phyloP scores from a whole-genome alignment of 2,888 invertebrate species.

The Corbicula japonica region DNA sequence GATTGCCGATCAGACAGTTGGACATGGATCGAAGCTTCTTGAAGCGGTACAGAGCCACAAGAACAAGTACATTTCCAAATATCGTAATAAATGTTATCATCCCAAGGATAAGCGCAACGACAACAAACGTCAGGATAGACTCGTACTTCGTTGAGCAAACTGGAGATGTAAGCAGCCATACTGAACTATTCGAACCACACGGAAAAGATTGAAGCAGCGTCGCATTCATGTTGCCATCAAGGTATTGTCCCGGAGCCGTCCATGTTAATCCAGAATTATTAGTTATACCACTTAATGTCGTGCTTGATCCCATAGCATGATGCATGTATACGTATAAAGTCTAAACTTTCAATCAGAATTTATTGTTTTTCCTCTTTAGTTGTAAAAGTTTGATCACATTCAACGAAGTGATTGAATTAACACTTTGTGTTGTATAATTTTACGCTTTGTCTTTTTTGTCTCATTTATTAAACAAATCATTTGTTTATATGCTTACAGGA shows the following conservation, averaged over 20 bases:
- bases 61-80: constrained; percentile 85
- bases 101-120: constrained; percentile 80
- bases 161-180: constrained; percentile 74
- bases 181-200: constrained; percentile 73
- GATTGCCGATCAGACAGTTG: constrained; percentile 86
- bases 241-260: too few relatives aligned
- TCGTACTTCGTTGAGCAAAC: constrained; percentile 77
- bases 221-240: constrained; percentile 10
- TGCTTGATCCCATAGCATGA: constrained; percentile 19
- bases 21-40: constrained; percentile 85
- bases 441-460: too few relatives aligned
- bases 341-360: too few relatives aligned
- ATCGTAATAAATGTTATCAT: constrained; percentile 84
- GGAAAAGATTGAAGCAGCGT: constrained; percentile 19
- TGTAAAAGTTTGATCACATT: too few relatives aligned
- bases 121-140: constrained; percentile 73
- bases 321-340: too few relatives aligned
- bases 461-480: too few relatives aligned
- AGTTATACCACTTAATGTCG: background rate
- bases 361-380: too few relatives aligned
- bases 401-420: too few relatives aligned
- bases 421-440: too few relatives aligned
- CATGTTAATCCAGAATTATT: background rate
- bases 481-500: too few relatives aligned
- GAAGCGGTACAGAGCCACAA: constrained; percentile 83